These are phyloP conservation scores for Xenopus petersii DNA, from an alignment of 2,797 vertebrate genomes.

Conservation along the genomic window DNA sequence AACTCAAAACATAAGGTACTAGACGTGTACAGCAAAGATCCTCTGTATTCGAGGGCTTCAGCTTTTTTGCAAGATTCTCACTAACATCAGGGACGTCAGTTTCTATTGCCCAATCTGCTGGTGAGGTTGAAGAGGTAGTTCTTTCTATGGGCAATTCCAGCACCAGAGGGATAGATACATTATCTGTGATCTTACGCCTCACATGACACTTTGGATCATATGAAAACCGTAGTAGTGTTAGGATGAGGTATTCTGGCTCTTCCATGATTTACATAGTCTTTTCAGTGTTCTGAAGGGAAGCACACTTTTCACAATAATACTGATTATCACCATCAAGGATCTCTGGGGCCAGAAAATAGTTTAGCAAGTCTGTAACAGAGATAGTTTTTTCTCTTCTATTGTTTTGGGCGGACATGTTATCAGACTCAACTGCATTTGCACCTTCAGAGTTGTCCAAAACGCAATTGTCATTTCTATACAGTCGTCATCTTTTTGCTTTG, in stretches of 20 bases:
- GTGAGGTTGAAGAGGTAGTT: conserved; percentile 52
- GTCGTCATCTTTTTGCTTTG: conserved; percentile 51
- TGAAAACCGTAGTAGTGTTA: conserved; percentile 92
- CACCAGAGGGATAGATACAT: conserved; percentile 83
- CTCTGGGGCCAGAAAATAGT: conserved; percentile 94
- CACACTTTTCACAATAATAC: conserved; percentile 93
- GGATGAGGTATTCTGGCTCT: conserved; percentile 94
- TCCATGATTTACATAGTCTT: conserved; percentile 88
- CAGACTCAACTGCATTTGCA: conserved; percentile 7
- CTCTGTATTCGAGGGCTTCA: conserved; percentile 86
- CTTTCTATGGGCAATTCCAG: conserved; percentile 80
- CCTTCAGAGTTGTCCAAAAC: conserved; percentile 48
- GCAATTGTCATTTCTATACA: conserved; percentile 47
- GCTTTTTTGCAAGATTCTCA: conserved; percentile 93
- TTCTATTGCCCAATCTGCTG: conserved; percentile 68
- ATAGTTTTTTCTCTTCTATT: conserved; percentile 65
- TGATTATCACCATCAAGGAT: conserved; percentile 94
- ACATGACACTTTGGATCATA: conserved; percentile 93
- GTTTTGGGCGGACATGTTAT: conserved; percentile 57
- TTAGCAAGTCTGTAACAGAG: conserved; percentile 88
- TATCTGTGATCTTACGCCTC: conserved; percentile 93
- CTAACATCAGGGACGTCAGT: conserved; percentile 81
- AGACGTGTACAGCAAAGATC: conserved; percentile 66
- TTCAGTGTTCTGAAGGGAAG: conserved; percentile 90
- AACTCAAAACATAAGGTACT: conserved; percentile 85